Percentiles rank a stretch among this genome's conserved stretches.
Evolutionary conservation across 1,140 invertebrate species (phyloP).

Genomic region (Arion vulgaris): DNA sequence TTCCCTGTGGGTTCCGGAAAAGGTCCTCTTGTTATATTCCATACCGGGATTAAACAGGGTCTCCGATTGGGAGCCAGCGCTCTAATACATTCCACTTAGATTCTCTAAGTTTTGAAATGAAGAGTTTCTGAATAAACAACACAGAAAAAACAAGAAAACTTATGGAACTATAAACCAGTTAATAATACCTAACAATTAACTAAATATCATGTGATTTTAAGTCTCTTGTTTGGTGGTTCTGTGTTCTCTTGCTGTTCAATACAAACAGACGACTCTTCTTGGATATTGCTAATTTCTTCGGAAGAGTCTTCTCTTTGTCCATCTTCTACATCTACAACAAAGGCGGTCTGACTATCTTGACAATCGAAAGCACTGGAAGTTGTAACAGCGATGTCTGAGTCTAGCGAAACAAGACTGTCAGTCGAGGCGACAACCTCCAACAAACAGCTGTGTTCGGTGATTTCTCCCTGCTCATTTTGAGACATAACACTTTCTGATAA

Average conservation of each 20-base stretch:
- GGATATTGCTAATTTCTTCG: not conserved
- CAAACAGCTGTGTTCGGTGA: not conserved
- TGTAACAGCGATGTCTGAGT: not conserved
- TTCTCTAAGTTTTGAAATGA: too few species aligned
- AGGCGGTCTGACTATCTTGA: not conserved
- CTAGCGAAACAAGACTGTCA: constrained; percentile 11
- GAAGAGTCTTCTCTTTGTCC: not conserved
- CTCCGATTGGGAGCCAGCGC: too few species aligned
- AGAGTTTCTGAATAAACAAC: too few species aligned
- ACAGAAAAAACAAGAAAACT: not conserved
- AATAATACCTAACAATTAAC: not conserved
- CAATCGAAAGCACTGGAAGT: too few species aligned
- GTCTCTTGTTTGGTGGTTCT: not conserved
- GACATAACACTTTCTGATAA: not conserved
- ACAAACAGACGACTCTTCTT: not conserved
- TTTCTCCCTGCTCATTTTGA: not conserved
- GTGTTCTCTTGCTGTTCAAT: not conserved
- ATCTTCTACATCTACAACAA: constrained; percentile 16
- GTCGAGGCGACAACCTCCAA: constrained; percentile 5
- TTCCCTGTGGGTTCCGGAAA: too few species aligned
- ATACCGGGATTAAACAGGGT: too few species aligned
- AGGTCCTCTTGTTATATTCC: too few species aligned
- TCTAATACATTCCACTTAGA: too few species aligned
- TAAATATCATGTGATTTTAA: not conserved
- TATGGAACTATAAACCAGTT: not conserved